Conservation (phyloP, 2,797 vertebrate species). For the Amazona ochrocephala region DNA sequence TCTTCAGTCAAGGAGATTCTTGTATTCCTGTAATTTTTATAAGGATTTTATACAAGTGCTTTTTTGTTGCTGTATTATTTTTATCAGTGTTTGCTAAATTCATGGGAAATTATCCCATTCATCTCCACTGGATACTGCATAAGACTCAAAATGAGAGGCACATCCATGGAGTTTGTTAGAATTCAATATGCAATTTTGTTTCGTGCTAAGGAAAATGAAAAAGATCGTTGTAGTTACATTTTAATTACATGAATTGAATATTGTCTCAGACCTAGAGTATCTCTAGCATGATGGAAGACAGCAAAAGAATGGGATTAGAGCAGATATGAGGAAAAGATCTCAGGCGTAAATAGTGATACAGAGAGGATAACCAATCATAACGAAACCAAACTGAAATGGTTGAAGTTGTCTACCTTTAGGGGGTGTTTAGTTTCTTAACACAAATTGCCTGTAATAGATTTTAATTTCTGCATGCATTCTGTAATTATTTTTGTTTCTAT, state of each 20-base stretch:
- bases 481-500: constrained; percentile 64
- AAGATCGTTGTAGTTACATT: neutral
- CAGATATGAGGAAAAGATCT: neutral
- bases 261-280: neutral
- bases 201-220: neutral
- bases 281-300: neutral
- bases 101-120: neutral
- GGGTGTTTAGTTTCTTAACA: constrained; percentile 33
- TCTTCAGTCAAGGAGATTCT: neutral
- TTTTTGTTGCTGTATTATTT: neutral
- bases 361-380: neutral
- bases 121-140: neutral
- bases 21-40: neutral
- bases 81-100: neutral
- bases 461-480: constrained; percentile 51
- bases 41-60: fast-evolving
- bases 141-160: neutral
- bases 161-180: neutral
- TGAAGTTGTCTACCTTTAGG: constrained; percentile 30
- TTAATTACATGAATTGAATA: constrained; percentile 26
- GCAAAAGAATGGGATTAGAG: constrained; percentile 28
- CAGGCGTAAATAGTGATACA: neutral
- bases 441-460: constrained; percentile 57
- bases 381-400: neutral
- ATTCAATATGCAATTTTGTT: neutral